phyloP scores from a whole-genome alignment of 2,888 invertebrate species.

The Scaptomyza parva region DNA sequence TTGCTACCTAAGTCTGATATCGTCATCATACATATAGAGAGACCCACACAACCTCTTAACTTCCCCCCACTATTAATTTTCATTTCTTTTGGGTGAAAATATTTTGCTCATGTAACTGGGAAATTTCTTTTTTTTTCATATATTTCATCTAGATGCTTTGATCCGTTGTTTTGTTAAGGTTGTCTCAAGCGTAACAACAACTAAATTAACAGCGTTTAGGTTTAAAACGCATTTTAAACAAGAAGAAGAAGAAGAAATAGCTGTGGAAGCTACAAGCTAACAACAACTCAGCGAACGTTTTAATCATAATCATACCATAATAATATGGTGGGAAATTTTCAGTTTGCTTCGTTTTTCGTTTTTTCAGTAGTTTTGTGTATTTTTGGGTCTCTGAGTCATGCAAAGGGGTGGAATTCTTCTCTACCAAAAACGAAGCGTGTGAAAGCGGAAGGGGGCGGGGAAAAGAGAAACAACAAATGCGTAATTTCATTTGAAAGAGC shows the following conservation, averaged over 20 bases:
- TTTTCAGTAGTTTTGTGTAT: background rate
- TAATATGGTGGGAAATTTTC: conserved; percentile 43
- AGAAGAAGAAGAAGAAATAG: conserved; percentile 1
- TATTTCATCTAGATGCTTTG: conserved; percentile 50
- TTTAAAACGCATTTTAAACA: conserved; percentile 61
- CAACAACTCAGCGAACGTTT: conserved; percentile 1
- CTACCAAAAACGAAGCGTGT: conserved; percentile 34
- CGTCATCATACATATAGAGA: background rate
- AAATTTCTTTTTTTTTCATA: conserved; percentile 31
- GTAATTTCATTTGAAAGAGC: conserved; percentile 32
- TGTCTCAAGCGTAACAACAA: conserved; percentile 74
- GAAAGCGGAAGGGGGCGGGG: conserved; percentile 18
- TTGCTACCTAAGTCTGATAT: conserved; percentile 11
- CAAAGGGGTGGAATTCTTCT: conserved; percentile 54
- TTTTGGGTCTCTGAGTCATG: conserved; percentile 30
- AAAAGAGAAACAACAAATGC: conserved; percentile 10
- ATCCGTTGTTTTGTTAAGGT: conserved; percentile 28
- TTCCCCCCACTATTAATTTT: conserved; percentile 4
- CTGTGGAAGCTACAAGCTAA: conserved; percentile 15
- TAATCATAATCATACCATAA: too few relatives aligned
- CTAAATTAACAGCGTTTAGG: conserved; percentile 76
- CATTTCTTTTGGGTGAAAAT: conserved; percentile 51
- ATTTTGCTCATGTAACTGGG: conserved; percentile 56
- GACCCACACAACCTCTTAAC: too few relatives aligned
- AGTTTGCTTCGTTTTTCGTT: conserved; percentile 26